Conservation (phyloP, 2,888 invertebrate genomes). For the Anthrax anthrax region DNA sequence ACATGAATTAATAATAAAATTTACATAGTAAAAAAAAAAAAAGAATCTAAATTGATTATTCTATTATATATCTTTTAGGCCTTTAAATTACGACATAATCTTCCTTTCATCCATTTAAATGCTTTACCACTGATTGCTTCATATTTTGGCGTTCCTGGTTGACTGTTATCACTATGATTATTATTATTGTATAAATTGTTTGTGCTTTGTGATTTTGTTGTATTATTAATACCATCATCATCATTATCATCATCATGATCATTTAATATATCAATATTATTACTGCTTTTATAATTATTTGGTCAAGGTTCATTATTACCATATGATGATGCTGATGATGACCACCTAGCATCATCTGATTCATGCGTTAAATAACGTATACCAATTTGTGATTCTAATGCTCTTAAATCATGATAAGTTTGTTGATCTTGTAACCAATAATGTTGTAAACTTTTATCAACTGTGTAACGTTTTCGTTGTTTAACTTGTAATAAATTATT, state of each 20-base stretch:
- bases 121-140: conserved; percentile 34
- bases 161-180: conserved; percentile 23
- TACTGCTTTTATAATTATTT: conserved; percentile 31
- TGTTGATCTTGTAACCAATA: conserved; percentile 93
- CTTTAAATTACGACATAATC: conserved; percentile 27
- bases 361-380: conserved; percentile 80
- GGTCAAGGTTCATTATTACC: conserved; percentile 32
- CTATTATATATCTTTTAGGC: no score
- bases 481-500: conserved; percentile 95
- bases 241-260: not conserved
- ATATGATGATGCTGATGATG: conserved; percentile 8
- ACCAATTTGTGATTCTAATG: conserved; percentile 66
- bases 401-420: conserved; percentile 88
- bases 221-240: conserved; percentile 7
- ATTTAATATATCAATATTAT: conserved; percentile 14
- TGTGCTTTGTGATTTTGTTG: conserved; percentile 2
- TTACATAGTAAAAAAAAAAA: no score
- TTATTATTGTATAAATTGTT: conserved; percentile 19
- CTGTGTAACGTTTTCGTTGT: conserved; percentile 85
- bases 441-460: conserved; percentile 90
- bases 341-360: conserved; percentile 87
- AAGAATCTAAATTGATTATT: no score
- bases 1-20: no score
- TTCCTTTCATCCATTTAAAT: conserved; percentile 33
- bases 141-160: conserved; percentile 27